phyloP scores from a whole-genome alignment of 2,888 invertebrate genomes.

The Caenorhabditis sp. region DNA sequence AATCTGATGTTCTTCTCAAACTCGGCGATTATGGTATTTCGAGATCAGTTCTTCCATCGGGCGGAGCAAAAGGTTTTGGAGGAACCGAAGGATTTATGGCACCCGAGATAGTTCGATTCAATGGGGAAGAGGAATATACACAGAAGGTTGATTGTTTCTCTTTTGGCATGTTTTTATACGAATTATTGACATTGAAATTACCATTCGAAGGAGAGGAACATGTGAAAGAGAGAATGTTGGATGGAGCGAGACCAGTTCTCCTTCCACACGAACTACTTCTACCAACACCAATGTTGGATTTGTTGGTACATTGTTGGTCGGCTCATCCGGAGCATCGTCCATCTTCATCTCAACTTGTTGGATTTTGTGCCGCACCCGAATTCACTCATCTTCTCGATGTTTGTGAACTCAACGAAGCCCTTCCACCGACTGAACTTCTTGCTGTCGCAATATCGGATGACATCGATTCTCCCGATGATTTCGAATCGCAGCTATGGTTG shows the following conservation, averaged over 20 bases:
- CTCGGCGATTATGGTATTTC: constrained; percentile 87
- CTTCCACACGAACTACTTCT: constrained; percentile 77
- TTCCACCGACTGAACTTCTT: constrained; percentile 31
- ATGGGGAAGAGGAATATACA: constrained; percentile 97
- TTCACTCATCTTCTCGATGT: constrained; percentile 87
- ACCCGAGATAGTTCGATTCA: constrained; percentile 95
- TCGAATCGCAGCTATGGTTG: constrained; percentile 53
- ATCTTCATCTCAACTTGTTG: constrained; percentile 91
- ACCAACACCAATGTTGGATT: constrained; percentile 82
- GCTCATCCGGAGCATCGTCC: constrained; percentile 83
- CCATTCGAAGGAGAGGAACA: constrained; percentile 96
- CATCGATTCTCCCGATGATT: constrained; percentile 44
- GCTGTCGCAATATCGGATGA: constrained; percentile 43
- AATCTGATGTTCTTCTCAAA: constrained; percentile 77
- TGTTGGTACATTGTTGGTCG: constrained; percentile 95
- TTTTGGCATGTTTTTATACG: constrained; percentile 97
- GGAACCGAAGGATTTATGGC: constrained; percentile 99
- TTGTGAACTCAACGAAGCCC: constrained; percentile 76
- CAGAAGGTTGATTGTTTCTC: constrained; percentile 99
- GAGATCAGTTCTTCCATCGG: constrained; percentile 68
- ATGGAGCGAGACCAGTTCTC: constrained; percentile 89
- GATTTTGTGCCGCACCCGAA: constrained; percentile 76
- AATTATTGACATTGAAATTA: constrained; percentile 87
- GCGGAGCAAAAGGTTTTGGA: constrained; percentile 82
- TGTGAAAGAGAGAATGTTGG: constrained; percentile 92